These are phyloP conservation scores for Plemyria rubiginata DNA, from an alignment of 2,888 invertebrate genomes.

Conservation along the genomic window DNA sequence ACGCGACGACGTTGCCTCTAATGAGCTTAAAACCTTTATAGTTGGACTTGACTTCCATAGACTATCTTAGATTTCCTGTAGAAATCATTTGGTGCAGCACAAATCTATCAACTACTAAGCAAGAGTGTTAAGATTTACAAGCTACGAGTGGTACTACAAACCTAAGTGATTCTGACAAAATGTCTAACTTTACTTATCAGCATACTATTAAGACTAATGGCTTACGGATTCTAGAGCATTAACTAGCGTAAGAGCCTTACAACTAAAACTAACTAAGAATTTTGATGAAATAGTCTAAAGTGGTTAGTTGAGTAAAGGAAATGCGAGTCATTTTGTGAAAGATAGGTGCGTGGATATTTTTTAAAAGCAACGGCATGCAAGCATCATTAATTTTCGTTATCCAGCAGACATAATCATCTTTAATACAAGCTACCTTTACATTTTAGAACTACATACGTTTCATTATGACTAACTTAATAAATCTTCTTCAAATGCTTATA, in stretches of 20 bases:
- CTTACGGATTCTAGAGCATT: neutral
- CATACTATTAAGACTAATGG: too few species aligned
- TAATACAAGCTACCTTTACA: slow-evolving; percentile 32
- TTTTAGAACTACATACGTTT: neutral
- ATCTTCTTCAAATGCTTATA: neutral
- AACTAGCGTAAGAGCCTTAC: neutral
- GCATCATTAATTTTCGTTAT: slow-evolving; percentile 44
- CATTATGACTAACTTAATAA: neutral
- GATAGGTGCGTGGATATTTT: slow-evolving; percentile 35
- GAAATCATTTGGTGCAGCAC: neutral
- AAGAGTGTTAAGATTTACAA: slow-evolving; percentile 9
- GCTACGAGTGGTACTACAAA: slow-evolving; percentile 14
- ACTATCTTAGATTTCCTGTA: too few species aligned
- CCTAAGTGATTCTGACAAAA: neutral
- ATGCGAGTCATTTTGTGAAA: neutral
- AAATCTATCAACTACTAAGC: slow-evolving; percentile 18
- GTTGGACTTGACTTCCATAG: too few species aligned
- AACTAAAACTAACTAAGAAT: neutral
- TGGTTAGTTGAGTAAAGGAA: slow-evolving; percentile 2
- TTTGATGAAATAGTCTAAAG: neutral
- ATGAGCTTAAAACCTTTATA: too few species aligned
- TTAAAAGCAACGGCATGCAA: slow-evolving; percentile 50
- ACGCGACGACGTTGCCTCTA: too few species aligned
- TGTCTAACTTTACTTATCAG: too few species aligned
- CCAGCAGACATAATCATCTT: slow-evolving; percentile 72